Conservation (phyloP, 2,888 invertebrate genomes). For the Latrodectus elegans region DNA sequence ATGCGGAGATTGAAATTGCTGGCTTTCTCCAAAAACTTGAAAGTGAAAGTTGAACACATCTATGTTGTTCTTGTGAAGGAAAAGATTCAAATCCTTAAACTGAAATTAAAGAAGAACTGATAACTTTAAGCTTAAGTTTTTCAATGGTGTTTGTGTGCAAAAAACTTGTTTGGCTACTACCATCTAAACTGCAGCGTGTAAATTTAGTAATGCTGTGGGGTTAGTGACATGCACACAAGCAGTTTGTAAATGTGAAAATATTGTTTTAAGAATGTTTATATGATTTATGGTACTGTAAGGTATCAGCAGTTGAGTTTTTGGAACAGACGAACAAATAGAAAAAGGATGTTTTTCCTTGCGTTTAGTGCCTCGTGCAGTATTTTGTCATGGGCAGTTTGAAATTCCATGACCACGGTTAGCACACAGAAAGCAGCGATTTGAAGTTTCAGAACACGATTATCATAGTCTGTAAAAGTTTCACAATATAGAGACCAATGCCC, state of each 20-base stretch:
- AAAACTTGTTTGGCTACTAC: conserved; percentile 11
- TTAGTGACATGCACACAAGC: conserved; percentile 4
- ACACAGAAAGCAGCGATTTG: too few relatives aligned
- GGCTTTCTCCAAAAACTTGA: not conserved
- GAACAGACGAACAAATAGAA: too few relatives aligned
- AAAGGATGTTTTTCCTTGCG: too few relatives aligned
- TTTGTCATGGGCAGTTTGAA: too few relatives aligned
- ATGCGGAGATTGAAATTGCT: not conserved
- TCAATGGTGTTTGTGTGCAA: not conserved
- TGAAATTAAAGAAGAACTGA: not conserved
- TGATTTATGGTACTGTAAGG: too few relatives aligned
- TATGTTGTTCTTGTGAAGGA: not conserved
- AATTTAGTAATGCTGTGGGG: not conserved
- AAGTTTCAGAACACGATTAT: too few relatives aligned
- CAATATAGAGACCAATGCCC: too few relatives aligned
- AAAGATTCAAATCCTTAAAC: not conserved
- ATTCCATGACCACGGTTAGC: too few relatives aligned
- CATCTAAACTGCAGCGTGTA: conserved; percentile 2
- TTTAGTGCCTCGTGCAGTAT: too few relatives aligned
- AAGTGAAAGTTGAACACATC: too few relatives aligned
- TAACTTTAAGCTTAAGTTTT: not conserved
- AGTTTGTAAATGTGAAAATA: not conserved
- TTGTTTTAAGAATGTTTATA: not conserved
- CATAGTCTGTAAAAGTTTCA: too few relatives aligned
- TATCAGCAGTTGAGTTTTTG: too few relatives aligned